Conservation (phyloP, 2,888 invertebrate species). For the Galerucella pusilla region DNA sequence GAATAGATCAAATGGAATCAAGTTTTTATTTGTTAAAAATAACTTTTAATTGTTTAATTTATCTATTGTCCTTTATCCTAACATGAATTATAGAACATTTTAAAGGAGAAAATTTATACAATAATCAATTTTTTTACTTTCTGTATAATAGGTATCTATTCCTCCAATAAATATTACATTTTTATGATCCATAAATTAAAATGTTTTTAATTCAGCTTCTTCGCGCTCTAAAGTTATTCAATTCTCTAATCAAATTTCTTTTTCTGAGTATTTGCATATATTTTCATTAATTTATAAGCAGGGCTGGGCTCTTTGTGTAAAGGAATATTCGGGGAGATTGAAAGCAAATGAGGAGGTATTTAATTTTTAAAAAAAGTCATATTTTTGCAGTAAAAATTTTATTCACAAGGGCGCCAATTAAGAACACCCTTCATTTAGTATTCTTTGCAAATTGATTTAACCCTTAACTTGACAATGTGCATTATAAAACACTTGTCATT, state of each 20-base stretch:
- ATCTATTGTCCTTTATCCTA: background rate
- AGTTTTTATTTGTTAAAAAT: background rate
- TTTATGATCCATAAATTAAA: background rate
- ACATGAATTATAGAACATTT: too few relatives aligned
- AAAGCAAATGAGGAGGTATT: background rate
- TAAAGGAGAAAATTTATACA: too few relatives aligned
- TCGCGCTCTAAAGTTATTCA: background rate
- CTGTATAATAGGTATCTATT: background rate
- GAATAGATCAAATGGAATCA: background rate
- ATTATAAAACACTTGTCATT: too few relatives aligned
- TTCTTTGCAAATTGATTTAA: background rate
- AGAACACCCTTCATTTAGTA: background rate
- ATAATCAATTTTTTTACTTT: too few relatives aligned
- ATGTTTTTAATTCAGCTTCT: background rate
- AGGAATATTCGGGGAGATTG: background rate
- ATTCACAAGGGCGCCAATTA: constrained; percentile 10
- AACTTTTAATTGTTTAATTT: background rate
- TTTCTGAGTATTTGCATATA: background rate
- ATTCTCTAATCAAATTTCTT: background rate
- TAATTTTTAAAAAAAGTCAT: background rate
- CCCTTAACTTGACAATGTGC: too few relatives aligned
- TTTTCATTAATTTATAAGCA: background rate
- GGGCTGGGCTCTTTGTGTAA: background rate
- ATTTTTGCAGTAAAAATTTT: constrained; percentile 1
- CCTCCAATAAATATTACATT: too few relatives aligned